Conservation (phyloP, 2,888 invertebrate genomes). For the Adelphocoris suturalis region DNA sequence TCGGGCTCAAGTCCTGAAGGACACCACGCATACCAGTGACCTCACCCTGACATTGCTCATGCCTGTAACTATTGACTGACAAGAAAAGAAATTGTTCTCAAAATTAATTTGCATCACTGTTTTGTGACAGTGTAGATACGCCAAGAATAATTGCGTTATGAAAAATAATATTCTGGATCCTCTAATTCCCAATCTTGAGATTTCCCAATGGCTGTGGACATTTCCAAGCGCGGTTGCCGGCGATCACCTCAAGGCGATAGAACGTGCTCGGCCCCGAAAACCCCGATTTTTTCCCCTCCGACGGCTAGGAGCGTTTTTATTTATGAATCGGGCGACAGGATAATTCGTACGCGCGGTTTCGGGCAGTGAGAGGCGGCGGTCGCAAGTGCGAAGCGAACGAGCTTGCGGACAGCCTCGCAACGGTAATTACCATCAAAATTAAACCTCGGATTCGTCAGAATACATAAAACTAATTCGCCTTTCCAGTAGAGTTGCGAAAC, state of each 20-base stretch:
- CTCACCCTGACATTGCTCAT: too few relatives aligned
- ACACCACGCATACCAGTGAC: too few relatives aligned
- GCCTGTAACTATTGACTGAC: too few relatives aligned
- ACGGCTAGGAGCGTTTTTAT: background rate
- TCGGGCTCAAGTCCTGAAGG: too few relatives aligned
- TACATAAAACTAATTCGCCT: conserved; percentile 25
- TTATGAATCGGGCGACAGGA: conserved; percentile 46
- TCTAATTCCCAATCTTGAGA: background rate
- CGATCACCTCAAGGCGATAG: conserved; percentile 46
- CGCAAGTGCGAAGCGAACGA: conserved; percentile 1
- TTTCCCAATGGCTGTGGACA: background rate
- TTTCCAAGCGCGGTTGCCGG: background rate
- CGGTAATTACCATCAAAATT: conserved; percentile 48
- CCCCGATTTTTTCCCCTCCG: background rate
- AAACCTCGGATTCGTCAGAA: conserved; percentile 26
- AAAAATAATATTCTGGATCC: background rate
- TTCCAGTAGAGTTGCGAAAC: background rate
- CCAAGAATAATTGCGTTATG: too few relatives aligned
- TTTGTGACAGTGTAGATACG: too few relatives aligned
- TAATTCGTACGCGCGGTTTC: conserved; percentile 30
- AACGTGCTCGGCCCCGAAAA: conserved; percentile 39
- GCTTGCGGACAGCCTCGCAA: conserved; percentile 23
- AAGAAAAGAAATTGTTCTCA: too few relatives aligned
- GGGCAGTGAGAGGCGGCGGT: conserved; percentile 25
- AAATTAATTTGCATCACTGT: too few relatives aligned